These are phyloP conservation scores for Leptinotarsa juncta DNA, from an alignment of 2,888 invertebrate species.

Conservation along the genomic window DNA sequence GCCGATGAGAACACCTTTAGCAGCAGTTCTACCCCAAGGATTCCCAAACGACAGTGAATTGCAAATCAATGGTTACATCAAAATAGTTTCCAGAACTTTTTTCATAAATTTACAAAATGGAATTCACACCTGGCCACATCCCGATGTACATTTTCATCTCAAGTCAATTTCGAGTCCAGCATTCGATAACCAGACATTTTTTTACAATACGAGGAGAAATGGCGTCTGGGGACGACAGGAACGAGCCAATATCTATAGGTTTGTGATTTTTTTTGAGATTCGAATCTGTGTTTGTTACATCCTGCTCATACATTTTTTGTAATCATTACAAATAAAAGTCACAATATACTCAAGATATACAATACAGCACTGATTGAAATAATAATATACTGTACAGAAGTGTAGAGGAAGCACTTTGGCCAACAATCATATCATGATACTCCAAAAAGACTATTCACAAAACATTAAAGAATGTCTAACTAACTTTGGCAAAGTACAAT, in stretches of 20 bases:
- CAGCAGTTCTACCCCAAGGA: constrained; percentile 67
- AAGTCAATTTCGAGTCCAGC: constrained; percentile 72
- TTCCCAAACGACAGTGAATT: constrained; percentile 68
- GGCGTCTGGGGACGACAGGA: constrained; percentile 6
- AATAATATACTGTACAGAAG: too few relatives aligned
- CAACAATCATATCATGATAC: too few relatives aligned
- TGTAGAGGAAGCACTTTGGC: too few relatives aligned
- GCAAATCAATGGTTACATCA: constrained; percentile 73
- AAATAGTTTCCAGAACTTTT: constrained; percentile 80
- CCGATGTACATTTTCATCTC: constrained; percentile 80
- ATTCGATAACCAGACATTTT: constrained; percentile 68
- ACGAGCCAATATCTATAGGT: neutral
- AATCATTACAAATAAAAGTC: neutral
- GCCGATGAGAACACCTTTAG: constrained; percentile 65
- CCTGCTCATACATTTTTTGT: too few relatives aligned
- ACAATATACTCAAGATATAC: too few relatives aligned
- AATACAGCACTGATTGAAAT: too few relatives aligned
- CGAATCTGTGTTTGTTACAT: neutral
- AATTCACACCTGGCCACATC: constrained; percentile 77
- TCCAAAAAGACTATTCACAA: too few relatives aligned
- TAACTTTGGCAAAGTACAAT: too few relatives aligned
- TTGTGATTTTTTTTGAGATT: neutral
- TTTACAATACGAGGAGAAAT: neutral
- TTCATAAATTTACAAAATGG: constrained; percentile 78
- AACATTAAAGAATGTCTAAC: too few relatives aligned